Base-by-base conservation (phyloP, 2,797 vertebrate species). In the Acipenser oxyrinchus region DNA sequence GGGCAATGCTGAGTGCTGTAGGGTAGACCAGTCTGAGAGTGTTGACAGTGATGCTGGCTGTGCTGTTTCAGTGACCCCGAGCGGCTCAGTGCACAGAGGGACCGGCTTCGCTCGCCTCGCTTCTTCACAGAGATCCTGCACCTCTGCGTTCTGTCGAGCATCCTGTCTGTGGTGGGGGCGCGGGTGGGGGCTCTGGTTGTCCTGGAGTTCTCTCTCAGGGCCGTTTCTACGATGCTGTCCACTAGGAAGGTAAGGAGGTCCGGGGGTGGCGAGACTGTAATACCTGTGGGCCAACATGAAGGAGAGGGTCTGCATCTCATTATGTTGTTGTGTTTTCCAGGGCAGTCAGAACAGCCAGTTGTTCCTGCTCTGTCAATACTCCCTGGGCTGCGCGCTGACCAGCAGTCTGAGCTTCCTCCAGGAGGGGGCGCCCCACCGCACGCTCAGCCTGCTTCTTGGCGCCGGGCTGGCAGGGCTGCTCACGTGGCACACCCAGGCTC, bases 121-220 rank as follows among this genome's bases (percentile, higher is more conserved):
- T 49, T 65, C 6, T 72, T 87, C 8, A 73, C 81, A 71, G 87
- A 82, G 65, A 75, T 1, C 0, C 72, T 94, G 66, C 90, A 92
- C 0, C 84, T 94, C 67, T 60, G 77, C 61, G 77, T 93, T 51
- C 83, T 95, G 75, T 84, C 87, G 0, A 77, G 55, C 11, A 63
- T 90, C 9, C 83, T 95, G 75, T 82, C 84, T 0, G 6, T 89
- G 13, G 88, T 96, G 67, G 92, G 93, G 8, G 79, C 85, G 12
- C 91, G 94, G 0, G 96, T 95, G 69, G 88, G 94, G 0, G 89
- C 95, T 0, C 82, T 98, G 50, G 92, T 98, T 73, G 92, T 92
- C 5, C 86, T 98, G 2, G 96, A 98, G 77, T 98, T 97, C 77
- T 92, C 90, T 66, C 91, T 98, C 18, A 84, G 95, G 1, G 91